Conservation (phyloP, 2,797 vertebrate genomes). For the Pristis pectinata region DNA sequence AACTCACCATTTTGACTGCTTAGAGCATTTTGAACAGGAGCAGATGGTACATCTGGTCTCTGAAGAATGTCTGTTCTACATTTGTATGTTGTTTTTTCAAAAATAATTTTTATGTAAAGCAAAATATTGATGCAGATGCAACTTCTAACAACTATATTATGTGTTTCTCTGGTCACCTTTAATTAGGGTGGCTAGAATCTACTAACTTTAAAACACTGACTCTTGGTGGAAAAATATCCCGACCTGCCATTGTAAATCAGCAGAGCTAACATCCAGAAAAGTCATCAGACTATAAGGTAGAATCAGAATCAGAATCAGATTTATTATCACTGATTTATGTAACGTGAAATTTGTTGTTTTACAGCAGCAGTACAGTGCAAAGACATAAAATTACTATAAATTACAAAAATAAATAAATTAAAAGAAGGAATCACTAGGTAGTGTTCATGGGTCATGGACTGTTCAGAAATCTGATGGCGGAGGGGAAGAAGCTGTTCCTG, state of each 20-base stretch:
- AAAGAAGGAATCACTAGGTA: no score
- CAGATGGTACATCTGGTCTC: conserved; percentile 10
- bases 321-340: no score
- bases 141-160: conserved; percentile 9
- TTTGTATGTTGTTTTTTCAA: conserved; percentile 17
- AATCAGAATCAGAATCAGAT: no score
- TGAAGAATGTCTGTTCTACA: not conserved
- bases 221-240: not conserved
- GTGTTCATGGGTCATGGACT: no score
- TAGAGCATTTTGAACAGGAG: conserved; percentile 10
- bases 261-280: not conserved
- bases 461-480: no score
- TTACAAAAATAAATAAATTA: no score
- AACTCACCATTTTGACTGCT: not conserved
- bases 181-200: no score
- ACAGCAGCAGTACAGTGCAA: no score
- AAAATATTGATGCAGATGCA: conserved; percentile 8
- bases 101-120: conserved; percentile 12
- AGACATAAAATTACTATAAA: no score
- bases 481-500: no score
- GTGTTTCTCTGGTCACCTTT: not conserved
- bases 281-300: not conserved
- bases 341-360: no score
- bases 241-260: not conserved
- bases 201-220: no score